These are phyloP conservation scores for Esox masquinongy DNA, from an alignment of 2,797 vertebrate genomes.

Conservation along the genomic window DNA sequence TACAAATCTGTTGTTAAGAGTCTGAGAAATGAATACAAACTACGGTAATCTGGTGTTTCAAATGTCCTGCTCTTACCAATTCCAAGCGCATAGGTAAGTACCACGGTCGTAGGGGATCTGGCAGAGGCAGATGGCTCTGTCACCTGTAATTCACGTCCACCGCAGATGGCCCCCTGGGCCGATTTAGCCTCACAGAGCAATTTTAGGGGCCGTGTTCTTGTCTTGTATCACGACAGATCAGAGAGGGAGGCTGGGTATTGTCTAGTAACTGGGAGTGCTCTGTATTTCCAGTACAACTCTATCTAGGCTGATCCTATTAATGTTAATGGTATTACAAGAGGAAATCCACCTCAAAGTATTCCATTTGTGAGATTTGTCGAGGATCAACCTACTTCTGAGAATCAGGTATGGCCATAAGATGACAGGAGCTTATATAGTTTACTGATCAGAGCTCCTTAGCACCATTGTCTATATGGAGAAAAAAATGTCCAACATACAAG, in stretches of 20 bases:
- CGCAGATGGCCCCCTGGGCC: slow-evolving; percentile 68
- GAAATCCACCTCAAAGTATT: neutral
- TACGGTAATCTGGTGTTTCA: neutral
- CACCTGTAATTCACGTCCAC: slow-evolving; percentile 59
- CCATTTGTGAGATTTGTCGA: neutral
- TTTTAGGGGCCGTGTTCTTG: slow-evolving; percentile 33
- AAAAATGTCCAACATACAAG: neutral
- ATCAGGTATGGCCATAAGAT: neutral
- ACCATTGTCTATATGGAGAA: neutral
- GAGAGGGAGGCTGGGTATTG: slow-evolving; percentile 29
- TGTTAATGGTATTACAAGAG: neutral
- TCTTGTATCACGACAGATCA: slow-evolving; percentile 32
- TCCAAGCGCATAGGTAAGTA: slow-evolving; percentile 53
- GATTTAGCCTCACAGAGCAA: slow-evolving; percentile 39
- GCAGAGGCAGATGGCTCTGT: slow-evolving; percentile 69
- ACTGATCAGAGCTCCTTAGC: neutral
- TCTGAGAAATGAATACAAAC: slow-evolving; percentile 3
- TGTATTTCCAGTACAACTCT: neutral
- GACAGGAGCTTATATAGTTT: neutral
- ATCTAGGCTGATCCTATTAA: neutral
- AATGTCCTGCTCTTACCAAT: neutral
- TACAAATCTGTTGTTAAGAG: neutral
- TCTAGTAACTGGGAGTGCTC: neutral
- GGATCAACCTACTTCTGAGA: neutral
- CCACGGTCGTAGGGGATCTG: slow-evolving; percentile 31